Evolutionary conservation across 2,797 vertebrate species (phyloP).

Genomic region (Acropternis orthonyx): DNA sequence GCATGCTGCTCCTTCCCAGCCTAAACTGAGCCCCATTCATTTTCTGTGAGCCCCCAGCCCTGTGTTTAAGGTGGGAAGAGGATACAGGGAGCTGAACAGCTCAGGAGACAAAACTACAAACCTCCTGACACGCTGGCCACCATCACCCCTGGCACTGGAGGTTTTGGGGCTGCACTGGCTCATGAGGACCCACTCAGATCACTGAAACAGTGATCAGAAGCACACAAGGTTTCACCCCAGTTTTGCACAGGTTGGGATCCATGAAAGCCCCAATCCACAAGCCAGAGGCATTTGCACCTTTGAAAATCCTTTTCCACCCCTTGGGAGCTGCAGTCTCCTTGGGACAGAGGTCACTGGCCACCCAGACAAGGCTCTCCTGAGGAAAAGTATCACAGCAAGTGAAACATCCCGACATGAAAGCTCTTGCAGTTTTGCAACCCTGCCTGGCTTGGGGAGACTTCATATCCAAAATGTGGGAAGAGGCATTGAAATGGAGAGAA

Average conservation of each 20-base stretch:
- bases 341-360: background rate
- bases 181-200: fast-evolving
- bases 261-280: background rate
- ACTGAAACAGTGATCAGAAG: fast-evolving
- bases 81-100: background rate
- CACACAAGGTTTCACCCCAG: background rate
- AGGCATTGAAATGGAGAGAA: conserved; percentile 1
- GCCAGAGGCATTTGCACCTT: background rate
- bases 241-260: background rate
- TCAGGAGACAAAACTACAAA: fast-evolving
- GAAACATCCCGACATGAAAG: background rate
- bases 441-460: background rate
- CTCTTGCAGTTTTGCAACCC: background rate
- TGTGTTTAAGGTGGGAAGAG: fast-evolving
- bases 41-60: background rate
- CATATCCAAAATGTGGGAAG: conserved; percentile 7
- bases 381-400: background rate
- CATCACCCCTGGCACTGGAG: background rate
- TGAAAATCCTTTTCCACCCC: background rate
- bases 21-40: fast-evolving
- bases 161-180: background rate
- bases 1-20: background rate
- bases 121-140: fast-evolving
- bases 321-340: background rate
- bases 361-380: background rate